Evolutionary conservation across 2,113 vertebrate genomes (phyloP).

Genomic region (Apteryx owenii): DNA sequence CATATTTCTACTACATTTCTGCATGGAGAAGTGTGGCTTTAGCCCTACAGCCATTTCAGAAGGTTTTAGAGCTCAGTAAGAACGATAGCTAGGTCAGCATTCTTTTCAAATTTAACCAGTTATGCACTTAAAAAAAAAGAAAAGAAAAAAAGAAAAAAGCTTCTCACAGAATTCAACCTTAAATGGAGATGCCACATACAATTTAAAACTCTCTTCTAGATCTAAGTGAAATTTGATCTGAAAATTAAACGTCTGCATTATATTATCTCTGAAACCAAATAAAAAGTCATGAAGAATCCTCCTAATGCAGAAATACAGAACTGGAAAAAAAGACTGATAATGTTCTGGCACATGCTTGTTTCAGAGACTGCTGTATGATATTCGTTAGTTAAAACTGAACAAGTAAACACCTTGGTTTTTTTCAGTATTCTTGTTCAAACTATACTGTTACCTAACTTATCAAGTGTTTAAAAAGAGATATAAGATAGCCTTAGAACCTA

Average conservation of each 20-base stretch:
- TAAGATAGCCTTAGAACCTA: neutral
- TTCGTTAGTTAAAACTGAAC: neutral
- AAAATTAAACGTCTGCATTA: neutral
- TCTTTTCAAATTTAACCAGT: neutral
- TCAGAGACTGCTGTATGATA: neutral
- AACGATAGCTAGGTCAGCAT: neutral
- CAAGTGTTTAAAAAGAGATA: neutral
- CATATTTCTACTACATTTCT: neutral
- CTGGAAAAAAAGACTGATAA: neutral
- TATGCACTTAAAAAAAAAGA: neutral
- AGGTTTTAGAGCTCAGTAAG: neutral
- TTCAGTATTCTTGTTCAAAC: neutral
- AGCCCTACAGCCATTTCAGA: neutral
- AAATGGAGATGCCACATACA: neutral
- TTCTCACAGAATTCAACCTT: neutral
- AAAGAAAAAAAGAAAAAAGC: neutral
- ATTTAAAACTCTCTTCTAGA: neutral
- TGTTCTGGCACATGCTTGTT: neutral
- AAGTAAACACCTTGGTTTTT: neutral
- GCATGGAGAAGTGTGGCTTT: neutral
- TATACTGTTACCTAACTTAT: neutral
- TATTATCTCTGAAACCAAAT: neutral
- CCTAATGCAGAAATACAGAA: neutral
- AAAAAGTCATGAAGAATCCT: neutral
- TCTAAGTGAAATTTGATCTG: neutral